Evolutionary conservation across 2,888 invertebrate genomes (phyloP), one percentile per base, ranked within the genome.

Genomic region (Odontocolon sp.): DNA sequence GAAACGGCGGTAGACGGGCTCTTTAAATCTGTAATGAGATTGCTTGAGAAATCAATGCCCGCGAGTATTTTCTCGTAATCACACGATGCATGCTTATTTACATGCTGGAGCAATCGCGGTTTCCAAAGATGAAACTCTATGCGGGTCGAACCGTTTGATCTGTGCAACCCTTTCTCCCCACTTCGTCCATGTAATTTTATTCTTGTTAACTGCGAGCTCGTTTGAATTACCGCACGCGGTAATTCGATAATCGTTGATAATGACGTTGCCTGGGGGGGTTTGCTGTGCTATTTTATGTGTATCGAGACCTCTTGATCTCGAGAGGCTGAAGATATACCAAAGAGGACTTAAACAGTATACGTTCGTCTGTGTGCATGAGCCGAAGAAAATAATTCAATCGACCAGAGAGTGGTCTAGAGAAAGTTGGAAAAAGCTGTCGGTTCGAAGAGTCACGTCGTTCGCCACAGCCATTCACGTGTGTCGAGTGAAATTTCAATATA

Each of bases 211-310:
- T 52, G 50, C 50, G 50, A 28, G 28, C 50, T 45, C 63, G 57
- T 70, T 31, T 26, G 33, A 76, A 76, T 76, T 70, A 76, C 66
- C 70, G 54, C 66, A 45, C 59, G 23, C 70, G 75, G 70, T 70
- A 76, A 76, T 76, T 76, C 70, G 66, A 76, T 70, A 70, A 76
- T 76, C 75, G 75, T 61, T 52, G 31, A 61, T 76, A 76, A 76
- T 70, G 70, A 66, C 66, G 33, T 21, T 56, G 75, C 75, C 75
- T 66, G 59, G 45, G 66, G 70, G 66, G 14, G 56, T 14, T n/a
- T 23, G 16, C 8, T 33, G 16, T 47, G 50, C 42, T 59, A 42
- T 59, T 70, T 75, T 52, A 42, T 64, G 8, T 57, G 16, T 52
- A 69, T 69, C 57, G 11, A 6, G 38, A 8, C 40, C 14, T 6